Evolutionary conservation across 2,113 vertebrate species (phyloP).

Genomic region (Okapia johnstoni): DNA sequence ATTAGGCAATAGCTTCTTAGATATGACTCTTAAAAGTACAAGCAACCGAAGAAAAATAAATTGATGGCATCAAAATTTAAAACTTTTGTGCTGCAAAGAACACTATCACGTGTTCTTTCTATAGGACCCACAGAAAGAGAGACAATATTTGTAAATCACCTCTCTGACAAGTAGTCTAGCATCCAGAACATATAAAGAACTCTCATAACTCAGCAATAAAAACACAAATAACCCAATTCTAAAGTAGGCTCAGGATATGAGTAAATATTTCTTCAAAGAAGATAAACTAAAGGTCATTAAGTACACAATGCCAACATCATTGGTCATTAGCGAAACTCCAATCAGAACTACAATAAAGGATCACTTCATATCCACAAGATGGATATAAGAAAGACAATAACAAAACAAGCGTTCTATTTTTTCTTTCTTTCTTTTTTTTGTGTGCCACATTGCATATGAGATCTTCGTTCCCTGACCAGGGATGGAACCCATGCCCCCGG

Average conservation of each 20-base stretch:
- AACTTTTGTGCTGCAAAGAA: not conserved
- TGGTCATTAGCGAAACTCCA: not conserved
- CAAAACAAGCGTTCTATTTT: not conserved
- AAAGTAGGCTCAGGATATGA: not conserved
- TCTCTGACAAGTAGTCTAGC: not conserved
- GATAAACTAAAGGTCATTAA: not conserved
- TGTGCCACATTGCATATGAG: not conserved
- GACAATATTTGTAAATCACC: not conserved
- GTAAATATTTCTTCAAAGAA: not conserved
- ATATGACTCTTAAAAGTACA: not conserved
- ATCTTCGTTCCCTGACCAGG: not conserved
- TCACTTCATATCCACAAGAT: not conserved
- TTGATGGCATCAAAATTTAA: not conserved
- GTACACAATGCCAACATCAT: not conserved
- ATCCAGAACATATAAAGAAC: not conserved
- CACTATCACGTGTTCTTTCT: not conserved
- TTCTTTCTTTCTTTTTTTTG: not conserved
- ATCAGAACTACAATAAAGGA: not conserved
- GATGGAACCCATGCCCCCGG: not conserved
- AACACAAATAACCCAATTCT: not conserved
- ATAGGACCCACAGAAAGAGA: not conserved
- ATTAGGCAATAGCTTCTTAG: not conserved
- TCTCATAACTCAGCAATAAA: not conserved
- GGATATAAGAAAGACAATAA: not conserved
- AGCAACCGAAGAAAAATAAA: not conserved